Percentiles rank a stretch among this genome's conserved stretches.
Conservation (phyloP, 2,888 invertebrate genomes). For the Mythimna ferrago region DNA sequence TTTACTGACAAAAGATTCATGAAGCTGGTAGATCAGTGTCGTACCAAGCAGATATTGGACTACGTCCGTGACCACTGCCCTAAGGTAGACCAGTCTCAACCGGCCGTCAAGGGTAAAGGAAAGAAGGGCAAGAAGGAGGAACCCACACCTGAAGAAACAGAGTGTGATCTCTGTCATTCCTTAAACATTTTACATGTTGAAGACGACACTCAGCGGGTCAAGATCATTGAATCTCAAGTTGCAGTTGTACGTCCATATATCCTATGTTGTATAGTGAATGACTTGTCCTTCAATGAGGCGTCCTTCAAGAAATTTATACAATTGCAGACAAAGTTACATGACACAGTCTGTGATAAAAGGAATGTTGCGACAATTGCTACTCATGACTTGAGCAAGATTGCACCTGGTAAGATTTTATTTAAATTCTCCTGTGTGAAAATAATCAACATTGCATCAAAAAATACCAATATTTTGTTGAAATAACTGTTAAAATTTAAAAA, state of each 20-base stretch:
- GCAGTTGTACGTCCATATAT: conserved; percentile 93
- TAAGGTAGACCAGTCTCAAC: conserved; percentile 76
- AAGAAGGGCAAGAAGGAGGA: conserved; percentile 86
- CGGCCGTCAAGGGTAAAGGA: conserved; percentile 77
- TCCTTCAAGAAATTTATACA: conserved; percentile 95
- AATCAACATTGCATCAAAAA: too few relatives aligned
- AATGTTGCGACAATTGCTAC: conserved; percentile 95
- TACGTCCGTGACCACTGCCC: conserved; percentile 93
- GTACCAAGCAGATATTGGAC: conserved; percentile 94
- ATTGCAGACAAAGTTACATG: conserved; percentile 94
- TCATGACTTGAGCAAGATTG: conserved; percentile 93
- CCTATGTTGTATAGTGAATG: conserved; percentile 93
- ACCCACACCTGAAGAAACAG: conserved; percentile 72
- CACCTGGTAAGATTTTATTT: conserved; percentile 82
- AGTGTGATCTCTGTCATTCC: conserved; percentile 80
- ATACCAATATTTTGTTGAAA: too few relatives aligned
- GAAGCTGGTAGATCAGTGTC: conserved; percentile 94
- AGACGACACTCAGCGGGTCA: conserved; percentile 87
- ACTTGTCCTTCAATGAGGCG: conserved; percentile 91
- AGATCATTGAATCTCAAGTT: conserved; percentile 90
- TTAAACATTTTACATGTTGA: conserved; percentile 86
- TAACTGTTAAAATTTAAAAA: too few relatives aligned
- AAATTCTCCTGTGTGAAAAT: too few relatives aligned
- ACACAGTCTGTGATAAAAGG: conserved; percentile 94
- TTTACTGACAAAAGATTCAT: conserved; percentile 93